phyloP scores from a whole-genome alignment of 2,797 vertebrate genomes.

The Enteromius trimaculatus region DNA sequence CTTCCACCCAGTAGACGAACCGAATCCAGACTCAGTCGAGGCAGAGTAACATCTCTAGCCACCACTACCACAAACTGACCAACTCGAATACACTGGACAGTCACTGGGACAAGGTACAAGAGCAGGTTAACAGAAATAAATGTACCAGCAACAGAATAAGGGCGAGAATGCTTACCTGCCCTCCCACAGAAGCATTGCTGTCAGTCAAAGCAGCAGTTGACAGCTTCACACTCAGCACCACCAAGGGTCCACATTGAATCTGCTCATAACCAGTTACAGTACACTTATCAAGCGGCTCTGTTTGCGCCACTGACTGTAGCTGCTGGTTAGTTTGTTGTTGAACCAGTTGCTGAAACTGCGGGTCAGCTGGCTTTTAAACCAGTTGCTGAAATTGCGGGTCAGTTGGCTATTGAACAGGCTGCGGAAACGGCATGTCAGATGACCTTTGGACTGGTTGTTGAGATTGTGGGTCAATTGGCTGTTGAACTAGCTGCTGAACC shows the following conservation, averaged over 20 bases:
- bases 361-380: not conserved
- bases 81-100: constrained; percentile 75
- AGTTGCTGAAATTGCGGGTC: not conserved
- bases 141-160: not conserved
- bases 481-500: not conserved
- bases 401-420: not conserved
- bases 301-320: not conserved
- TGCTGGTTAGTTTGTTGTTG: not conserved
- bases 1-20: constrained; percentile 52
- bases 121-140: not conserved
- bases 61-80: constrained; percentile 75
- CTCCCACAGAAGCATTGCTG: no score
- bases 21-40: constrained; percentile 65
- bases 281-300: constrained; percentile 57
- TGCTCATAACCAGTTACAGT: constrained; percentile 51
- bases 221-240: constrained; percentile 49
- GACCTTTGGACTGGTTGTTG: no score
- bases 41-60: constrained; percentile 71
- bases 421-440: no score
- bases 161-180: no score
- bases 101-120: constrained; percentile 63
- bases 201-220: constrained; percentile 6
- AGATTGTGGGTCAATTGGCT: not conserved
- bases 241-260: constrained; percentile 66
- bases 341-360: not conserved